Conservation (phyloP, 2,113 vertebrate genomes). For the Dendrocopos noguchii region DNA sequence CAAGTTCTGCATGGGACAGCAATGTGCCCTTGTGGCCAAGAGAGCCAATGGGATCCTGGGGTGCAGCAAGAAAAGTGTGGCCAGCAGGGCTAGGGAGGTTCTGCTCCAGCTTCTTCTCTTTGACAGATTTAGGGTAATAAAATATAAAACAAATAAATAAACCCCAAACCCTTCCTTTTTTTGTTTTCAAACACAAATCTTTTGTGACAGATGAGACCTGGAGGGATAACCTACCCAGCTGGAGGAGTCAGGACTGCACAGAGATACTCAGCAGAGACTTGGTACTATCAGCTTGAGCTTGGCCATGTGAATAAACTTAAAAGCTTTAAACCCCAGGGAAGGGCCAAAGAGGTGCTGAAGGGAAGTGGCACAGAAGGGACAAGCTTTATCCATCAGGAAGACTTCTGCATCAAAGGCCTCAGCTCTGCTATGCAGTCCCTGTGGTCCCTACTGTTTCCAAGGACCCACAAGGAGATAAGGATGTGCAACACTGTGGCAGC, state of each 20-base stretch:
- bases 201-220: conserved; percentile 50
- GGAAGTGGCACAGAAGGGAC: background rate
- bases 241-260: conserved; percentile 27
- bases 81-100: too few relatives aligned
- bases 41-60: too few relatives aligned
- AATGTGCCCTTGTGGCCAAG: too few relatives aligned
- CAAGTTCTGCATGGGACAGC: too few relatives aligned
- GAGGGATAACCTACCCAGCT: conserved; percentile 22
- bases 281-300: conserved; percentile 12
- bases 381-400: conserved; percentile 27
- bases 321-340: conserved; percentile 25
- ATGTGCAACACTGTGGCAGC: too few relatives aligned
- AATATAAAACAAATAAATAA: background rate
- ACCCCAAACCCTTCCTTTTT: background rate
- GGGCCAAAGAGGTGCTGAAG: background rate
- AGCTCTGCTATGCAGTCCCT: background rate
- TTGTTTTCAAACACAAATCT: conserved; percentile 63
- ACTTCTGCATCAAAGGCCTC: background rate
- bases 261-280: background rate
- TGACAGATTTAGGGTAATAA: conserved; percentile 63
- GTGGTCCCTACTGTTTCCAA: too few relatives aligned
- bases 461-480: too few relatives aligned
- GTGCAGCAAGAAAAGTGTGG: too few relatives aligned
- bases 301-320: conserved; percentile 35
- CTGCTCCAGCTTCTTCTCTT: conserved; percentile 53